A percentile compares a stretch with the other conserved stretches of the same genome.
These are phyloP conservation scores for Cydia amplana DNA, from an alignment of 1,140 invertebrate genomes.

Conservation along the genomic window DNA sequence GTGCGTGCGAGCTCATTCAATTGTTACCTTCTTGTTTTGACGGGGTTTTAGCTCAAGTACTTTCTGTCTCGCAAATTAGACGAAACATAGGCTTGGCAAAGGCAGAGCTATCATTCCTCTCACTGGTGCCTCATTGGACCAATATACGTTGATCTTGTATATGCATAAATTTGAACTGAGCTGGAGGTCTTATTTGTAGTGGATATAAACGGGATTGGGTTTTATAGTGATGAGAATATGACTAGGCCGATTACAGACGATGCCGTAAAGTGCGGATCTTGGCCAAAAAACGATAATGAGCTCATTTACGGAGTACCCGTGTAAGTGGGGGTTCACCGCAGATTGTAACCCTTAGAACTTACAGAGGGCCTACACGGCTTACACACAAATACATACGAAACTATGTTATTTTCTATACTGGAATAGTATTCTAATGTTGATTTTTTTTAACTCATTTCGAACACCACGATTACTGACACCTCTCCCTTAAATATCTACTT, in stretches of 20 bases:
- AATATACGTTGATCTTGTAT: neutral
- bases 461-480: no score
- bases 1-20: neutral
- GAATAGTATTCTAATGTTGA: no score
- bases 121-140: neutral
- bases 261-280: conserved; percentile 1
- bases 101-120: neutral
- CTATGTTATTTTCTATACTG: no score
- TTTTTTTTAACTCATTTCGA: no score
- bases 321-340: neutral
- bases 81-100: conserved; percentile 22
- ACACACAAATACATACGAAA: neutral
- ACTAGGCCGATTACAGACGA: neutral
- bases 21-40: neutral
- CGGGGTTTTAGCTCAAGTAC: conserved; percentile 2
- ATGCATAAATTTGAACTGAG: neutral
- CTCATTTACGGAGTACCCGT: neutral
- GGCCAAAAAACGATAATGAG: conserved; percentile 16
- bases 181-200: neutral
- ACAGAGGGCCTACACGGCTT: neutral
- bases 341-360: neutral
- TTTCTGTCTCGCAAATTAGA: conserved; percentile 12
- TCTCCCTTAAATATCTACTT: no score
- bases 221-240: neutral
- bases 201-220: neutral